Conservation (phyloP, 2,113 vertebrate genomes). For the Hippocampus zosterae region DNA sequence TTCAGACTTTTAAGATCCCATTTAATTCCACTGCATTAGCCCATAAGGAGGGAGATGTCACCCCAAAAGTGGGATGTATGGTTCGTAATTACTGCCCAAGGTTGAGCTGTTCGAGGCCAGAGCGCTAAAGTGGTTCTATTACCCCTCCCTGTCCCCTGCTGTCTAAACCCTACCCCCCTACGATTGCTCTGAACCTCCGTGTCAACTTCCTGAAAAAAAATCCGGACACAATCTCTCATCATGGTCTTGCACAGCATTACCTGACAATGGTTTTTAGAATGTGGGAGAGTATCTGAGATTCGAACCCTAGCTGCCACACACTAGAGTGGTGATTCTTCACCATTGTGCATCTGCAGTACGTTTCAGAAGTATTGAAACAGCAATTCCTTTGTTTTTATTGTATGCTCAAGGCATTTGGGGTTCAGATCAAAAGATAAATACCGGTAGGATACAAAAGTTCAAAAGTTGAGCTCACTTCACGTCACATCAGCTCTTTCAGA, state of each 20-base stretch:
- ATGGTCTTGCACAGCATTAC: slow-evolving; percentile 36
- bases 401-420: too few relatives aligned
- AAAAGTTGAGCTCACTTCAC: slow-evolving; percentile 16
- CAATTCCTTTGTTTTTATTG: too few relatives aligned
- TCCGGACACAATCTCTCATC: slow-evolving; percentile 71
- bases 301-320: too few relatives aligned
- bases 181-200: slow-evolving; percentile 54
- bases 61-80: slow-evolving; percentile 79
- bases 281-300: too few relatives aligned
- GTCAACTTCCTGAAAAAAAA: slow-evolving; percentile 54
- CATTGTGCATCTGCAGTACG: too few relatives aligned
- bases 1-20: slow-evolving; percentile 58
- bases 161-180: slow-evolving; percentile 24
- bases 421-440: too few relatives aligned
- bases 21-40: slow-evolving; percentile 71
- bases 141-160: slow-evolving; percentile 45
- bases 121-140: slow-evolving; percentile 66
- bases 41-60: slow-evolving; percentile 71
- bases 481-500: slow-evolving; percentile 61
- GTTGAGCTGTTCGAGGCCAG: slow-evolving; percentile 70
- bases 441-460: too few relatives aligned
- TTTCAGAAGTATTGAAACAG: too few relatives aligned
- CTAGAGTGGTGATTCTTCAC: too few relatives aligned
- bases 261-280: not conserved
- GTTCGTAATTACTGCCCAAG: slow-evolving; percentile 75